Percentiles rank a stretch among this genome's conserved stretches.
These are phyloP conservation scores for Cydia splendana DNA, from an alignment of 1,140 invertebrate genomes.

Conservation along the genomic window DNA sequence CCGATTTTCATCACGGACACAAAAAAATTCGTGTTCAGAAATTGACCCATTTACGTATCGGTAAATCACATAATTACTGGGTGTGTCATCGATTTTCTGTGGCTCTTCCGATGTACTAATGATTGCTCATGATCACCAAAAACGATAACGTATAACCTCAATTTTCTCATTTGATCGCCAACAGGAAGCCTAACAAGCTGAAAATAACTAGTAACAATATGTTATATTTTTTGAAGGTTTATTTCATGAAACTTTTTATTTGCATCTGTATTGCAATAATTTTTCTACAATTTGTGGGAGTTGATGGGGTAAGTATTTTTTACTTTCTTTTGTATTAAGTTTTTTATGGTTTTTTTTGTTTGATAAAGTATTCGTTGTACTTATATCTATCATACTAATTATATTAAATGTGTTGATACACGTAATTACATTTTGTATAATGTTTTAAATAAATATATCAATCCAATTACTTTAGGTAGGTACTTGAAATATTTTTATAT, in stretches of 20 bases:
- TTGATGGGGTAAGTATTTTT: conserved; percentile 3
- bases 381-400: too few relatives aligned
- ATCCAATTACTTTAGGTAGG: too few relatives aligned
- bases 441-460: too few relatives aligned
- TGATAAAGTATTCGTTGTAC: too few relatives aligned
- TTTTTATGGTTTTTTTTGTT: too few relatives aligned
- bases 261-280: not conserved
- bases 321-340: not conserved
- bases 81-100: not conserved
- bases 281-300: not conserved
- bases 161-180: not conserved
- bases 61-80: not conserved
- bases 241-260: not conserved
- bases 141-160: not conserved
- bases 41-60: too few relatives aligned
- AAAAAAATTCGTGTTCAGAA: too few relatives aligned
- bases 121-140: not conserved
- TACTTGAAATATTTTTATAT: too few relatives aligned
- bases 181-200: not conserved
- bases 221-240: not conserved
- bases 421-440: too few relatives aligned
- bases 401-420: too few relatives aligned
- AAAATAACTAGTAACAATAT: not conserved
- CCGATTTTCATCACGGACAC: too few relatives aligned
- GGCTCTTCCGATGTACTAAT: not conserved